Percentiles rank a stretch among this genome's conserved stretches.
Evolutionary conservation across 2,888 invertebrate genomes (phyloP).

Genomic region (Pachymerium ferrugineum): DNA sequence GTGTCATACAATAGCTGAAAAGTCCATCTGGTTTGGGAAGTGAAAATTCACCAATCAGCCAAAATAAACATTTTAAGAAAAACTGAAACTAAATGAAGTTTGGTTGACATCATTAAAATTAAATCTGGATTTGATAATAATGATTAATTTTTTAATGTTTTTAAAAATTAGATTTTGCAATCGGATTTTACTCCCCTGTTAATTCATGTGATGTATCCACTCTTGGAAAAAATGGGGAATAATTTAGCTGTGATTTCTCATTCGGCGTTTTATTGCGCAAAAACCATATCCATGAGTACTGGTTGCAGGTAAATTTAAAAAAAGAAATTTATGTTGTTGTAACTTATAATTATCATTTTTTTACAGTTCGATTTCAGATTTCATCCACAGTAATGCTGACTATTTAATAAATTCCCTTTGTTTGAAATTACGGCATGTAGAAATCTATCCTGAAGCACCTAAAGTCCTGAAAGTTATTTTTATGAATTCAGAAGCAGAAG

Average conservation of each 20-base stretch:
- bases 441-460: not conserved
- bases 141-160: not conserved
- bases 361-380: not conserved
- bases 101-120: too few species aligned
- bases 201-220: not conserved
- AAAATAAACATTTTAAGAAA: too few species aligned
- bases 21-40: too few species aligned
- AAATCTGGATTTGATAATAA: not conserved
- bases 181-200: not conserved
- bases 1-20: too few species aligned
- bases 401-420: not conserved
- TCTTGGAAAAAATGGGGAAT: conserved; percentile 5
- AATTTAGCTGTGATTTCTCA: not conserved
- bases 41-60: too few species aligned
- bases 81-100: too few species aligned
- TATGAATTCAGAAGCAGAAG: not conserved
- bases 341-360: not conserved
- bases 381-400: not conserved
- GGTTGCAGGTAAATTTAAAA: not conserved
- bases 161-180: conserved; percentile 3
- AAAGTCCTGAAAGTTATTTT: not conserved
- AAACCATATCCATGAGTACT: not conserved
- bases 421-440: not conserved
- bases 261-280: not conserved
- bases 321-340: not conserved